phyloP scores from a whole-genome alignment of 1,140 invertebrate species.

The Rhagoletis zephyria region DNA sequence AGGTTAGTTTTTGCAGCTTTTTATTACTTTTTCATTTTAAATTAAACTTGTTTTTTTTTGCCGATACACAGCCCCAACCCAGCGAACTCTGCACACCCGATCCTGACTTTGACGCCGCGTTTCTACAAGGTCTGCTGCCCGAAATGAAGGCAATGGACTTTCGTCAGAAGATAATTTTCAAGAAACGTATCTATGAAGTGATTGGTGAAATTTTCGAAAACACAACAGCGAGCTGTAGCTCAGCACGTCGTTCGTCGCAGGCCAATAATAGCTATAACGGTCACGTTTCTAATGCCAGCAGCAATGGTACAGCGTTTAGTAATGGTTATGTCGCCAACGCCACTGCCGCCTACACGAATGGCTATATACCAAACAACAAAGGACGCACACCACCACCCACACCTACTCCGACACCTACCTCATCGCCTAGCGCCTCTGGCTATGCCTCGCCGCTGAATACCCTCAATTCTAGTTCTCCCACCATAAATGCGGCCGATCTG shows the following conservation, averaged over 20 bases:
- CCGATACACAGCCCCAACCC: not conserved
- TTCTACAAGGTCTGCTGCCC: constrained; percentile 65
- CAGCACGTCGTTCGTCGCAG: not conserved
- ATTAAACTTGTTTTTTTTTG: not conserved
- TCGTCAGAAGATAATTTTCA: constrained; percentile 67
- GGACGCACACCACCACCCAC: not conserved
- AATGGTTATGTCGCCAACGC: not conserved
- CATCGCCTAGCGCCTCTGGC: not conserved
- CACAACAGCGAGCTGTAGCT: not conserved
- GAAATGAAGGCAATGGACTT: constrained; percentile 69
- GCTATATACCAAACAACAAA: not conserved
- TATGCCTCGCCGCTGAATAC: not conserved
- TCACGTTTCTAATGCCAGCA: not conserved
- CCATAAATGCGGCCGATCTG: constrained; percentile 53
- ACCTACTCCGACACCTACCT: not conserved
- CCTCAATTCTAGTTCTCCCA: not conserved
- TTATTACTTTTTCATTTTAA: not conserved
- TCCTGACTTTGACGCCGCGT: constrained; percentile 65
- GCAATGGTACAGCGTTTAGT: not conserved
- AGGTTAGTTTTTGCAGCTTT: not conserved
- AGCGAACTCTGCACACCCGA: constrained; percentile 48
- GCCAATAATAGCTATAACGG: not conserved
- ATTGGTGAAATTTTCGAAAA: constrained; percentile 64
- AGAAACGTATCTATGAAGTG: constrained; percentile 66
- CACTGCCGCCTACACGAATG: not conserved